Percentiles rank a stretch among this genome's conserved stretches.
Evolutionary conservation across 2,888 invertebrate species (phyloP).

Genomic region (Fabriciana adippe): DNA sequence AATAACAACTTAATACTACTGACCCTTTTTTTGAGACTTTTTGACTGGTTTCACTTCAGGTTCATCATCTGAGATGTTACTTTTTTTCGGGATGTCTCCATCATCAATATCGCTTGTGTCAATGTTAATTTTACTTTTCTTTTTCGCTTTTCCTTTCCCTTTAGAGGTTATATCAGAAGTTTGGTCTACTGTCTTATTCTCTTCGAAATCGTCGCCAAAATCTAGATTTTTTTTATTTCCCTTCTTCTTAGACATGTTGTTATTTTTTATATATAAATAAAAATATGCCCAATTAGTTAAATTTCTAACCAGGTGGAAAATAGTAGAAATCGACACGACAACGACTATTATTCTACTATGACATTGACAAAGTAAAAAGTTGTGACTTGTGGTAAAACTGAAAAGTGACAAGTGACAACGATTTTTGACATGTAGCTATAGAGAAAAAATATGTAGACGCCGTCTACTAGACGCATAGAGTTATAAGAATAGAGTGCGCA

Average conservation of each 20-base stretch:
- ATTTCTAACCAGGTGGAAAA: conserved; percentile 8
- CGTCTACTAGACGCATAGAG: too few species aligned
- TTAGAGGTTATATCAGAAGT: conserved; percentile 77
- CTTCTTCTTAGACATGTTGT: conserved; percentile 83
- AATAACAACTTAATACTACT: conserved; percentile 6
- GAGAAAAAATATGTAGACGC: too few species aligned
- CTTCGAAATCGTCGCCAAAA: conserved; percentile 79
- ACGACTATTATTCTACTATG: neutral
- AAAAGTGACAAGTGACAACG: neutral
- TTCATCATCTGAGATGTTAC: conserved; percentile 68
- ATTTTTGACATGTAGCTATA: too few species aligned
- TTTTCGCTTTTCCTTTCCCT: conserved; percentile 74
- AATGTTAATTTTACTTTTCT: conserved; percentile 74
- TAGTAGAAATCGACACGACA: conserved; percentile 11
- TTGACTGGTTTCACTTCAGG: conserved; percentile 68
- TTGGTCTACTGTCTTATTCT: conserved; percentile 58
- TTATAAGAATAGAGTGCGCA: too few species aligned
- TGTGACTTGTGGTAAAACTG: neutral
- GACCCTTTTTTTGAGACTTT: conserved; percentile 81
- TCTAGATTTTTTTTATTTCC: conserved; percentile 82
- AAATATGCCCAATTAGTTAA: neutral
- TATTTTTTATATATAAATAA: neutral
- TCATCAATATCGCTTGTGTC: conserved; percentile 73
- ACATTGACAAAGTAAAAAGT: neutral
- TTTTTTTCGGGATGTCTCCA: conserved; percentile 57